These are phyloP conservation scores for Propithecus coquereli DNA, from an alignment of 2,113 vertebrate genomes.

Conservation along the genomic window DNA sequence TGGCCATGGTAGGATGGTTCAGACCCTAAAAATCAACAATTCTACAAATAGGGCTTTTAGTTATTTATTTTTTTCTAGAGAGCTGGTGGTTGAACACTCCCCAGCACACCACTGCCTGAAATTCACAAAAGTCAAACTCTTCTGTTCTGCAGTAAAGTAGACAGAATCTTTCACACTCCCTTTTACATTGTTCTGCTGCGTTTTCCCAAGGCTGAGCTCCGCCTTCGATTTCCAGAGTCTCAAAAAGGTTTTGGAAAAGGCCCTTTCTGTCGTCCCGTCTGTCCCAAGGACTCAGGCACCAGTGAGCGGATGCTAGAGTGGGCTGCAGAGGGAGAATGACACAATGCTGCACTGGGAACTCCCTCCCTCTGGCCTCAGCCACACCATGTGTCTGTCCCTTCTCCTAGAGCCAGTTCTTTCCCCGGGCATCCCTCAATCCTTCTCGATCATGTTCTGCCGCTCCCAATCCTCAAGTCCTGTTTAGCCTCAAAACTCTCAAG, in stretches of 20 bases:
- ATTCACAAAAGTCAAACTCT: not conserved
- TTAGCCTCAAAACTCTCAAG: not conserved
- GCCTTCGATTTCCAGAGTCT: not conserved
- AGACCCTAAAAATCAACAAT: not conserved
- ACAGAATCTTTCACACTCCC: too few relatives aligned
- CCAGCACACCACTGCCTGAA: not conserved
- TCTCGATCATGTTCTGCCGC: fast-evolving
- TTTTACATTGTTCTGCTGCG: not conserved
- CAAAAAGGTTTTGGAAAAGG: not conserved
- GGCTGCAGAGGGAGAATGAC: too few relatives aligned
- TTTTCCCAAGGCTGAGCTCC: not conserved
- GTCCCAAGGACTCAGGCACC: not conserved
- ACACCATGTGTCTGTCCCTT: not conserved
- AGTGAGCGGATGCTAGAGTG: too few relatives aligned
- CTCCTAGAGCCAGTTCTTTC: not conserved
- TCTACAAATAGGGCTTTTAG: not conserved
- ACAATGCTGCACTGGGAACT: fast-evolving
- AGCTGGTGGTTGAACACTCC: not conserved
- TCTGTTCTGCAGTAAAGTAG: not conserved
- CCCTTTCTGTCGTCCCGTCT: not conserved
- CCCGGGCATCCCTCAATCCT: not conserved
- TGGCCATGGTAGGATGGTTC: not conserved
- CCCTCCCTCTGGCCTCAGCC: not conserved
- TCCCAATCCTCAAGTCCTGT: not conserved
- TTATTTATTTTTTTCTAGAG: not conserved